Percentiles rank a stretch among this genome's conserved stretches.
phyloP scores from a whole-genome alignment of 2,797 vertebrate species.

The Gadopsis bispinosus region DNA sequence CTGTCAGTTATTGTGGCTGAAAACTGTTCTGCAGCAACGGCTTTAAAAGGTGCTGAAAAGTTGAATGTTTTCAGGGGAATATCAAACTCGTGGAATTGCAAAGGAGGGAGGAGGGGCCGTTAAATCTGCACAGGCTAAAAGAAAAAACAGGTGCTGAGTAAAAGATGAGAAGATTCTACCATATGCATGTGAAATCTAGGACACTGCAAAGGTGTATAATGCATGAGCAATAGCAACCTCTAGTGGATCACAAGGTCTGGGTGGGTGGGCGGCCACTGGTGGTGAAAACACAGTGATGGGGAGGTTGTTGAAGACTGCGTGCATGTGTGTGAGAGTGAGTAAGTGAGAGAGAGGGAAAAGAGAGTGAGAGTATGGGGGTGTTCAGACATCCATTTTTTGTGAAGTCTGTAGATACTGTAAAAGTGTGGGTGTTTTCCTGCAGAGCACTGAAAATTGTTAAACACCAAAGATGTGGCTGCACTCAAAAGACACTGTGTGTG shows the following conservation, averaged over 20 bases:
- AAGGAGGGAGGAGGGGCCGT: not conserved
- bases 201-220: constrained; percentile 16
- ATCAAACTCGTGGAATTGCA: not conserved
- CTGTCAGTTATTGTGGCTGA: not conserved
- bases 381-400: constrained; percentile 46
- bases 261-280: constrained; percentile 16
- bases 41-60: not conserved
- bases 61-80: not conserved
- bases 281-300: constrained; percentile 23
- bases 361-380: constrained; percentile 34
- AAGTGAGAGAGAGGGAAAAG: not conserved
- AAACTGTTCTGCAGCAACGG: not conserved
- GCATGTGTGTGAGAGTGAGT: constrained; percentile 5
- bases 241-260: constrained; percentile 57
- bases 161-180: constrained; percentile 3
- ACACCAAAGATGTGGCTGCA: constrained; percentile 37
- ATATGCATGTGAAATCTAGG: constrained; percentile 15
- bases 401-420: constrained; percentile 45
- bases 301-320: not conserved
- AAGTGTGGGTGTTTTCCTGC: constrained; percentile 50
- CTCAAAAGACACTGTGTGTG: not conserved
- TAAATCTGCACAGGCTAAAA: constrained; percentile 5
- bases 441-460: constrained; percentile 48
- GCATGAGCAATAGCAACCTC: constrained; percentile 62
- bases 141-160: not conserved